A percentile compares a stretch with the other conserved stretches of the same genome.
These are phyloP conservation scores for Netelia virgata DNA, from an alignment of 2,888 invertebrate genomes.

Conservation along the genomic window DNA sequence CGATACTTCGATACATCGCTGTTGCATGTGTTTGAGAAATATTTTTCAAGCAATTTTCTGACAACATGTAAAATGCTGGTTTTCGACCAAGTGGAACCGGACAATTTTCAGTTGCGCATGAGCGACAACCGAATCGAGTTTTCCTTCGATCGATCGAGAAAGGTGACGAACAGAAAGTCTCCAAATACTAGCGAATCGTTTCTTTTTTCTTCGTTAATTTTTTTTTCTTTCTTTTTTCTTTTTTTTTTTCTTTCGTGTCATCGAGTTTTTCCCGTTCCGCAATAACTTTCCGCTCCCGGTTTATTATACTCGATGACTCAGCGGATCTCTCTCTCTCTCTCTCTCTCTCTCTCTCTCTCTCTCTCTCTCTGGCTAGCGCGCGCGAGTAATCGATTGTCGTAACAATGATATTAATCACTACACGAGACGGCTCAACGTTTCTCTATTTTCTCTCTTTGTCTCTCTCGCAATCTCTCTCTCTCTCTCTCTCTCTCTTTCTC, in stretches of 20 bases:
- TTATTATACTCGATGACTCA: conserved; percentile 62
- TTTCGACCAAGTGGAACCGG: no score
- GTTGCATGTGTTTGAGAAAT: no score
- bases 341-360: not conserved
- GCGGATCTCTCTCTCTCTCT: conserved; percentile 22
- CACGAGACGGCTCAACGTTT: conserved; percentile 36
- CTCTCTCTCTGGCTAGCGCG: conserved; percentile 1
- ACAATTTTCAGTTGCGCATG: no score
- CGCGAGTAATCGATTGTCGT: conserved; percentile 64
- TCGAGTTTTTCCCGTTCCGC: conserved; percentile 51
- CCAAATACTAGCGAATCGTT: not conserved
- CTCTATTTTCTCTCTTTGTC: conserved; percentile 3
- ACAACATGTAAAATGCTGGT: no score
- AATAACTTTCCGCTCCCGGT: conserved; percentile 56
- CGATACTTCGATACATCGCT: no score
- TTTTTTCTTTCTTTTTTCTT: conserved; percentile 8
- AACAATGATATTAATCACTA: conserved; percentile 64
- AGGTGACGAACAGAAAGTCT: not conserved
- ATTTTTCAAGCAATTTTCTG: no score
- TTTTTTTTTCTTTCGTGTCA: conserved; percentile 41
- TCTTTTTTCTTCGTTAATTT: conserved; percentile 14
- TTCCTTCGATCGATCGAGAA: no score
- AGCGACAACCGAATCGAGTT: no score
- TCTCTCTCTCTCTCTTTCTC: not conserved
- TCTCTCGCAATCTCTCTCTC: conserved; percentile 6